These are phyloP conservation scores for Hippocampus barbouri DNA, from an alignment of 2,113 vertebrate species.

Conservation along the genomic window DNA sequence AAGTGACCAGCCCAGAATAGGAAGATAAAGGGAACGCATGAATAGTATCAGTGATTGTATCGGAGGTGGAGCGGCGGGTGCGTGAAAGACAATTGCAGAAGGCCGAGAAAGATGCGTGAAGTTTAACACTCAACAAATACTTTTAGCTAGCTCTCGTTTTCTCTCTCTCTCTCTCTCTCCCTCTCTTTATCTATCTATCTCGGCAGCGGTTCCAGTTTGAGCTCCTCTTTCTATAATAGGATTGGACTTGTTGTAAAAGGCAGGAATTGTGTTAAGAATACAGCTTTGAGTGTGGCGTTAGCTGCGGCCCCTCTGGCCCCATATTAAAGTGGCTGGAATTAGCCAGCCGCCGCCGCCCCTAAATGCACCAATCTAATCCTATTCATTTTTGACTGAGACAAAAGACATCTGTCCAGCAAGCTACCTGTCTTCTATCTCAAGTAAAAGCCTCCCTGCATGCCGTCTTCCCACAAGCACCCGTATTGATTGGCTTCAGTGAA, in stretches of 20 bases:
- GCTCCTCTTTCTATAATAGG: background rate
- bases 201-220: background rate
- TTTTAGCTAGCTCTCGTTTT: background rate
- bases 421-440: conserved; percentile 5
- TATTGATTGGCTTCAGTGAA: conserved; percentile 3
- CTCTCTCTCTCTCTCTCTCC: background rate
- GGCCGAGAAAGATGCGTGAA: background rate
- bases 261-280: conserved; percentile 1
- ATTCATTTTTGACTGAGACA: conserved; percentile 10
- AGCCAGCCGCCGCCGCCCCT: background rate
- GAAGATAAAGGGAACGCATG: background rate
- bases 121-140: background rate
- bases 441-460: conserved; percentile 2
- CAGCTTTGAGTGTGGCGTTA: conserved; percentile 2
- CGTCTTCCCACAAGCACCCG: background rate
- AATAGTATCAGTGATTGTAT: background rate
- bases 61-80: background rate
- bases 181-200: background rate
- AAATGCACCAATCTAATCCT: conserved; percentile 12
- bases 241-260: conserved; percentile 4
- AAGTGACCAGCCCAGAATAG: background rate
- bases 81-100: background rate
- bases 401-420: conserved; percentile 15
- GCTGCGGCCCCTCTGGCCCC: conserved; percentile 4
- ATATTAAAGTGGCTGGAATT: conserved; percentile 5